These are phyloP conservation scores for Pelmatolapia mariae DNA, from an alignment of 2,113 vertebrate species.

Conservation along the genomic window DNA sequence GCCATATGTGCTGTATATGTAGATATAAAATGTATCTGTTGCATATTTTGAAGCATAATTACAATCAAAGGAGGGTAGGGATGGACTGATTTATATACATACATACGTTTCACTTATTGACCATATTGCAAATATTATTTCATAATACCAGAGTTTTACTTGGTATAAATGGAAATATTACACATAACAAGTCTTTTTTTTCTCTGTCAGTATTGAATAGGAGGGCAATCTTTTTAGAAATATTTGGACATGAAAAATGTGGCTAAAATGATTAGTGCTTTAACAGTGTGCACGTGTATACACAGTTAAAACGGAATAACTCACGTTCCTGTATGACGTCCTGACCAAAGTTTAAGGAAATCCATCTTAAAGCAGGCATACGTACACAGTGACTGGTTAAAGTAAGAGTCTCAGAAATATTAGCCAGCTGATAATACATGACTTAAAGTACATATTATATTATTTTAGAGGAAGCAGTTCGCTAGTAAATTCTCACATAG, in stretches of 20 bases:
- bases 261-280: not conserved
- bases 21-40: not conserved
- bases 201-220: not conserved
- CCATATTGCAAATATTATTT: not conserved
- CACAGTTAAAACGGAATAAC: not conserved
- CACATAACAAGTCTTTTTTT: not conserved
- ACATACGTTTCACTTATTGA: not conserved
- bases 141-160: not conserved
- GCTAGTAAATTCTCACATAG: not conserved
- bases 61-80: not conserved
- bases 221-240: not conserved
- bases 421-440: not conserved
- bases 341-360: not conserved
- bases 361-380: not conserved
- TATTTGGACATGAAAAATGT: rapidly evolving
- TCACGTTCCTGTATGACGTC: not conserved
- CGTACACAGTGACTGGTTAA: not conserved
- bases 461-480: not conserved
- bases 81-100: not conserved
- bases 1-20: not conserved
- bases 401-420: not conserved
- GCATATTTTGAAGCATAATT: not conserved
- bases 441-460: not conserved
- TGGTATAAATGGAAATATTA: not conserved
- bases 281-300: not conserved